Percentiles rank a stretch among this genome's conserved stretches.
Evolutionary conservation across 2,888 invertebrate species (phyloP).

Genomic region (Pherbina coryleti): DNA sequence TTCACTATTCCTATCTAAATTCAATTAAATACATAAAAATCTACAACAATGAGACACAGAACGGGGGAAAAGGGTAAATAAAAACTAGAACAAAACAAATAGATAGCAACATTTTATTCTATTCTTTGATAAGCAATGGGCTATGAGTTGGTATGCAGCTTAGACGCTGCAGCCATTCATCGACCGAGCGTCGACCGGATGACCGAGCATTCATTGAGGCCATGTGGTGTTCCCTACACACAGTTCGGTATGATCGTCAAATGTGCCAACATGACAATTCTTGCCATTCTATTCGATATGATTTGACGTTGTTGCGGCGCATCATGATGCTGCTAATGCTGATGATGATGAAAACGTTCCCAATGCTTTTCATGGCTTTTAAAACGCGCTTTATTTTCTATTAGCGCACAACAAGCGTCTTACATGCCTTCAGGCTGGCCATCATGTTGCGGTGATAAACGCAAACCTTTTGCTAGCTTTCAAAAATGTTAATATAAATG

Average conservation of each 20-base stretch:
- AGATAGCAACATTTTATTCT: constrained; percentile 34
- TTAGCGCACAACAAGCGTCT: background rate
- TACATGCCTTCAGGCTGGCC: background rate
- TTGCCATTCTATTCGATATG: background rate
- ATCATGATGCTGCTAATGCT: background rate
- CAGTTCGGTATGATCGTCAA: constrained; percentile 35
- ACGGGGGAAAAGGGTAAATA: background rate
- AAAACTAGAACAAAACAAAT: background rate
- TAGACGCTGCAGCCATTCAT: background rate
- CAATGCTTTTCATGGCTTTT: background rate
- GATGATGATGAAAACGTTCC: background rate
- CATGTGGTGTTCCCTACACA: background rate
- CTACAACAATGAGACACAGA: constrained; percentile 3
- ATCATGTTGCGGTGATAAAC: background rate
- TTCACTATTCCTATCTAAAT: constrained; percentile 52
- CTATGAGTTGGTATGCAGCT: background rate
- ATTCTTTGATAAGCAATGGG: constrained; percentile 42
- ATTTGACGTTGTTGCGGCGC: constrained; percentile 6
- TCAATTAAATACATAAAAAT: constrained; percentile 50
- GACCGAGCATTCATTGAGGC: background rate
- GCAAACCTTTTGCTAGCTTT: background rate
- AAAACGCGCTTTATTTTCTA: background rate
- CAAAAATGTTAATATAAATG: constrained; percentile 26
- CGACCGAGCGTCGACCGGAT: background rate
- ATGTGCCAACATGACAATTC: constrained; percentile 9